Conservation (phyloP, 2,888 invertebrate species). For the Branchellion lobata region DNA sequence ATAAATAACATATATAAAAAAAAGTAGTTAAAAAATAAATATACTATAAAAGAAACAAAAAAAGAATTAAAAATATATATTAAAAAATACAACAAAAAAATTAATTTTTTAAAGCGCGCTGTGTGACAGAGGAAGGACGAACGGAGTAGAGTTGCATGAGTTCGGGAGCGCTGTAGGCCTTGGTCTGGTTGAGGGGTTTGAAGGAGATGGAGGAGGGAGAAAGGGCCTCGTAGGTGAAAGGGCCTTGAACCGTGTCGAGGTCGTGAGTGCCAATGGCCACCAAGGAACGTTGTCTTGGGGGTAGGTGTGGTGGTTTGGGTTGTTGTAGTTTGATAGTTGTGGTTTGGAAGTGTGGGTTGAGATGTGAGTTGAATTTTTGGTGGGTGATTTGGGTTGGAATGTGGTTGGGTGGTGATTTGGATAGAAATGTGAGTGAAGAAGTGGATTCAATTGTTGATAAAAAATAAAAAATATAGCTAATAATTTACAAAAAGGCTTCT, state of each 20-base stretch:
- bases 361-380: not conserved
- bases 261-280: slow-evolving; percentile 98
- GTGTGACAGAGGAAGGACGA: no score
- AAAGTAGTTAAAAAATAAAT: no score
- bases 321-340: not conserved
- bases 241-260: slow-evolving; percentile 80
- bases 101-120: no score
- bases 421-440: no score
- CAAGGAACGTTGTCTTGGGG: slow-evolving; percentile 75
- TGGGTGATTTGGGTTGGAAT: not conserved
- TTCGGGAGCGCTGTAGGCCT: slow-evolving; percentile 78
- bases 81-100: no score
- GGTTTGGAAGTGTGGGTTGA: not conserved
- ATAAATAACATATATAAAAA: no score
- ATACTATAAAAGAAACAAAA: no score
- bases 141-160: slow-evolving; percentile 86
- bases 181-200: slow-evolving; percentile 83
- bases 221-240: slow-evolving; percentile 88
- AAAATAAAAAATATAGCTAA: no score
- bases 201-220: slow-evolving; percentile 84
- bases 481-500: no score
- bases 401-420: no score
- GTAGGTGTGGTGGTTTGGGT: not conserved
- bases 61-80: no score
- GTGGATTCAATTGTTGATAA: no score